These are phyloP conservation scores for Tapirus indicus DNA, from an alignment of 2,797 vertebrate genomes.

Conservation along the genomic window DNA sequence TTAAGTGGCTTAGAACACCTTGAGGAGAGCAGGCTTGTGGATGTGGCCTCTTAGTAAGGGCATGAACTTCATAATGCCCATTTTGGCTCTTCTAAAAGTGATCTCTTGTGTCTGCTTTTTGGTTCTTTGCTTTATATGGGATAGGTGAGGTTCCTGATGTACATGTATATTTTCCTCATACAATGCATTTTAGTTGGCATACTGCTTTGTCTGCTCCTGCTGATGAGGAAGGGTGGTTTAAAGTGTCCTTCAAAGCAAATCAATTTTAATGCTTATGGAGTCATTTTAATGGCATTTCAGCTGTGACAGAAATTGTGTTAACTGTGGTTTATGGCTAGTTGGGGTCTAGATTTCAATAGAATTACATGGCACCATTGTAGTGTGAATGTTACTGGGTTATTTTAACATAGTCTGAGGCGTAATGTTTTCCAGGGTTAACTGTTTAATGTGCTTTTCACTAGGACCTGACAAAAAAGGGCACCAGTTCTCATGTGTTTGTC, in stretches of 20 bases:
- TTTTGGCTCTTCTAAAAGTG: not conserved
- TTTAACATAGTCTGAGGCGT: not conserved
- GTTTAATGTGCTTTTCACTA: slow-evolving; percentile 79
- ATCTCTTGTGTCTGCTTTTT: not conserved
- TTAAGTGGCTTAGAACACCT: not conserved
- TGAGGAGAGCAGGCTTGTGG: not conserved
- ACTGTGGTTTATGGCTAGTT: not conserved
- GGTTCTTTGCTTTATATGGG: not conserved
- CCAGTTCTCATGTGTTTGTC: slow-evolving; percentile 98
- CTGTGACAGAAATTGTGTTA: slow-evolving; percentile 12
- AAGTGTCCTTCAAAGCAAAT: not conserved
- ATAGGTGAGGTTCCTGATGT: not conserved
- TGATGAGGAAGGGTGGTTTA: not conserved
- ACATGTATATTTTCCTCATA: not conserved
- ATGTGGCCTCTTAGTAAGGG: not conserved
- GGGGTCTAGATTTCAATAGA: not conserved
- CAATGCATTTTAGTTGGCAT: not conserved
- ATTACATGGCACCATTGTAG: not conserved
- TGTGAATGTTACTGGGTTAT: not conserved
- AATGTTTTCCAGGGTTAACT: not conserved
- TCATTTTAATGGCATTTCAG: slow-evolving; percentile 4
- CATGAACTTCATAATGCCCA: not conserved
- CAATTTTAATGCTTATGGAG: not conserved
- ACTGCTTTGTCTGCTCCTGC: not conserved
- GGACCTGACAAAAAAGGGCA: slow-evolving; percentile 96